phyloP scores from a whole-genome alignment of 2,888 invertebrate species.

The Ditula angustiorana region DNA sequence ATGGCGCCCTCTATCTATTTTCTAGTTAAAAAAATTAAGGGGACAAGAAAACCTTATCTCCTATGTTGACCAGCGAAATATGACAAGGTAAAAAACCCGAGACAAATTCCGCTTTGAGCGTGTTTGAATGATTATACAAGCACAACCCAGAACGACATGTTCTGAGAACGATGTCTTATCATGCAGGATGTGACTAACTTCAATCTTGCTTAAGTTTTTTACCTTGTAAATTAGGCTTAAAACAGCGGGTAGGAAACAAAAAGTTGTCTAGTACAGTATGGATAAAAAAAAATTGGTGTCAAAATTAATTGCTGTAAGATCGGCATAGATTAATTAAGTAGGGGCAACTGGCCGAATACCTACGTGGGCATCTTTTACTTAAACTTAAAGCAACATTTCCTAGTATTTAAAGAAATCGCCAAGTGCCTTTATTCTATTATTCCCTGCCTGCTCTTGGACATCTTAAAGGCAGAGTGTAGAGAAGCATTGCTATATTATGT shows the following conservation, averaged over 20 bases:
- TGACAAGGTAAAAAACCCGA: constrained; percentile 17
- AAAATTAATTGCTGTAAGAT: constrained; percentile 29
- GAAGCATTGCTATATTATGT: too few species aligned
- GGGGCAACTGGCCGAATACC: too few species aligned
- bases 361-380: too few species aligned
- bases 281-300: constrained; percentile 26
- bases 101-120: constrained; percentile 20
- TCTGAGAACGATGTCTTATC: constrained; percentile 61
- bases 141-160: constrained; percentile 34
- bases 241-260: constrained; percentile 10
- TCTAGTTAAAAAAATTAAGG: too few species aligned
- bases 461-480: too few species aligned
- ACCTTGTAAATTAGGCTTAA: constrained; percentile 11
- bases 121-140: constrained; percentile 28
- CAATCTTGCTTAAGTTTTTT: constrained; percentile 33
- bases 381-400: too few species aligned
- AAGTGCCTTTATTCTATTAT: too few species aligned
- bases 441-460: too few species aligned
- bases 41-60: too few species aligned
- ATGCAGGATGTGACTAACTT: constrained; percentile 48
- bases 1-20: too few species aligned
- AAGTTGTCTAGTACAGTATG: constrained; percentile 12
- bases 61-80: constrained; percentile 21
- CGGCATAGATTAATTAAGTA: too few species aligned
- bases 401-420: too few species aligned